These are phyloP conservation scores for Sminthopsis crassicaudata DNA, from an alignment of 2,113 vertebrate species.

Conservation along the genomic window DNA sequence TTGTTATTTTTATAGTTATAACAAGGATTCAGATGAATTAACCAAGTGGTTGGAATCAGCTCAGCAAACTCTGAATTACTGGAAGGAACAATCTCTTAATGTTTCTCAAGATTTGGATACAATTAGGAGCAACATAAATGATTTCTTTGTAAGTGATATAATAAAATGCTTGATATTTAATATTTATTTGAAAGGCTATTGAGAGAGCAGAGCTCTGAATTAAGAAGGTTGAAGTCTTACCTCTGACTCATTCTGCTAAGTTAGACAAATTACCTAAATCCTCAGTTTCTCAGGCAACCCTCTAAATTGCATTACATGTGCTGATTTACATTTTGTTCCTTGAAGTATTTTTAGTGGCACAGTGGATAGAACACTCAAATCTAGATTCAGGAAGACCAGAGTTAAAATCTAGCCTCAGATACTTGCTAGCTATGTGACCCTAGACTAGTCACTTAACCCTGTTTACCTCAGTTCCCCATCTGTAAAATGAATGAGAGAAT, in stretches of 20 bases:
- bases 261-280: neutral
- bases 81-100: constrained; percentile 83
- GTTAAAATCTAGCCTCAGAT: neutral
- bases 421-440: neutral
- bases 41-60: constrained; percentile 88
- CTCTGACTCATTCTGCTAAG: neutral
- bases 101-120: constrained; percentile 83
- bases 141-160: constrained; percentile 87
- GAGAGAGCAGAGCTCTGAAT: neutral
- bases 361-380: neutral
- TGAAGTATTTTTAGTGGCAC: neutral
- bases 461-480: neutral
- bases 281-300: neutral
- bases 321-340: neutral
- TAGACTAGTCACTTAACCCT: neutral
- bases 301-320: neutral
- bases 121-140: constrained; percentile 82
- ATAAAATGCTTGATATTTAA: neutral
- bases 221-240: neutral
- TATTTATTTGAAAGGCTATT: constrained; percentile 11
- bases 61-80: constrained; percentile 84
- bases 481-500: neutral
- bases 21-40: constrained; percentile 82
- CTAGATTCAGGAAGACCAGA: neutral
- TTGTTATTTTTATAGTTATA: constrained; percentile 85